Evolutionary conservation across 2,113 vertebrate genomes (phyloP).

Genomic region (Salvelinus fontinalis): DNA sequence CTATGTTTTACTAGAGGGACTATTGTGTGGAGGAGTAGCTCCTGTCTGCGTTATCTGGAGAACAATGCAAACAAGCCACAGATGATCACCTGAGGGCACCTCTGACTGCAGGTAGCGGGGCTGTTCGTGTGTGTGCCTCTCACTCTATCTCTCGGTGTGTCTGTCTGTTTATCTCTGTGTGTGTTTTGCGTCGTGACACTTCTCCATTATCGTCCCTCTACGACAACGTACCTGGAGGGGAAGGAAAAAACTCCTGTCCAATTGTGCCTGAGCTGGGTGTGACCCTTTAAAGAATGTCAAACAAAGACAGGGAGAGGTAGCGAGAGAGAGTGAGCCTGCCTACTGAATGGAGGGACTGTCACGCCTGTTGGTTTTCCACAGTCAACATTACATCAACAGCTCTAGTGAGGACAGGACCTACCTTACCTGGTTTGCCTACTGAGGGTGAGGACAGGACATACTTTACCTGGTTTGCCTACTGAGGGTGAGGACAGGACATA

Average conservation of each 20-base stretch:
- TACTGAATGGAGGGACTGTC: constrained; percentile 24
- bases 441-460: no score
- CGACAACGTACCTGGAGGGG: constrained; percentile 10
- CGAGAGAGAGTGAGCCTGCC: neutral
- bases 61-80: constrained; percentile 40
- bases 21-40: neutral
- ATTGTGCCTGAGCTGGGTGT: constrained; percentile 82
- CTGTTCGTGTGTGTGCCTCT: neutral
- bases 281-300: constrained; percentile 74
- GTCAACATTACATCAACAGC: constrained; percentile 21
- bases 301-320: constrained; percentile 46
- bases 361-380: constrained; percentile 31
- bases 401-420: constrained; percentile 15
- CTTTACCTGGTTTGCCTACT: neutral
- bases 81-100: constrained; percentile 19
- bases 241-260: constrained; percentile 58
- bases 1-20: neutral
- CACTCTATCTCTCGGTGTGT: neutral
- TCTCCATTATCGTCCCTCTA: constrained; percentile 3
- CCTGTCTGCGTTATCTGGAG: constrained; percentile 37
- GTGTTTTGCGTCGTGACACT: constrained; percentile 20
- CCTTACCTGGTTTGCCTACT: constrained; percentile 16
- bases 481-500: constrained; percentile 19
- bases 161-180: neutral
- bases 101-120: constrained; percentile 6